Conservation (phyloP, 2,888 invertebrate species). For the Macrosiphum euphorbiae region DNA sequence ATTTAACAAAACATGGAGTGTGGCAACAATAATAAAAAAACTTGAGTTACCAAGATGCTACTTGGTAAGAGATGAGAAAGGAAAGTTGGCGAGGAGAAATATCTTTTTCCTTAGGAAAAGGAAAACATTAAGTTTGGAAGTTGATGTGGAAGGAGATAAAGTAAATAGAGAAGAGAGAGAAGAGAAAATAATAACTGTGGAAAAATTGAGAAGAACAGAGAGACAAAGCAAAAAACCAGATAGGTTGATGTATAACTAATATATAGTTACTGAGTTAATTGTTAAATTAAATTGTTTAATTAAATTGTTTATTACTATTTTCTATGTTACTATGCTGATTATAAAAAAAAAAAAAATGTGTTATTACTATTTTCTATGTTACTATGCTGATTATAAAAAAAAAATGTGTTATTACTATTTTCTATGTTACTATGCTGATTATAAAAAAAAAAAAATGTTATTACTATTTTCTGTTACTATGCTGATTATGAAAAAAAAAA, state of each 20-base stretch:
- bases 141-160: neutral
- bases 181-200: neutral
- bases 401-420: no score
- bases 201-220: neutral
- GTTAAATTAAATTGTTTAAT: no score
- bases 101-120: neutral
- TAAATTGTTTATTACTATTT: no score
- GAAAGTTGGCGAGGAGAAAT: neutral
- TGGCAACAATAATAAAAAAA: neutral
- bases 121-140: neutral
- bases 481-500: no score
- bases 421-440: no score
- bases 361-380: no score
- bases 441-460: no score
- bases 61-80: neutral
- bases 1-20: slow-evolving; percentile 35
- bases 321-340: no score
- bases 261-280: no score
- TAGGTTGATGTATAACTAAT: neutral
- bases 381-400: no score
- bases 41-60: slow-evolving; percentile 21
- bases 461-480: no score
- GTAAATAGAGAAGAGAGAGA: neutral
- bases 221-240: neutral
- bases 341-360: no score